Base-by-base conservation (phyloP, 2,888 invertebrate genomes). In the Ennomos erosarius region DNA sequence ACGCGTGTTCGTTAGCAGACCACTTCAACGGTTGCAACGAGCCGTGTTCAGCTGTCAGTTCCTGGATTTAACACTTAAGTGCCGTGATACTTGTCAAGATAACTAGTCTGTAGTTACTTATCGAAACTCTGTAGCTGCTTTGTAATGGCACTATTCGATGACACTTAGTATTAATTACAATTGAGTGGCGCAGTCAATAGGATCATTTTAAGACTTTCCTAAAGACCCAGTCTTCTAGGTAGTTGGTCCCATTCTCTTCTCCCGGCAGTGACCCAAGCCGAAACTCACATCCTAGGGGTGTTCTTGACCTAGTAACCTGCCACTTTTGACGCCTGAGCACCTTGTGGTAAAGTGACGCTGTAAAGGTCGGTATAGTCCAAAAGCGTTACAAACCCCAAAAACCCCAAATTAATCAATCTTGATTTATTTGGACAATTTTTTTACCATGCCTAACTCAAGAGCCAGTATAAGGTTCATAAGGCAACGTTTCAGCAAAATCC, bases 1-100 rank as follows among this genome's bases (percentile, higher is more conserved):
- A 90, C 90, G 90, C 89, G 88, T 87, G 87, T 91, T 92, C 90
- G 90, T 91, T 91, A 91, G 89, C 90, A 83, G 85, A 89, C 89
- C 88, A 89, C 90, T 91, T 82, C 81, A 87, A 76, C 26, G 51
- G 81, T 84, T 75, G 82, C 82, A 76, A 79, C 85, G 84, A 84
- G 81, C 80, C 84, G 80, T 84, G 87, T 82, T 87, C 89, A 87
- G 86, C 84, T 88, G 89, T 87, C 88, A 88, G 84, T 86, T 88
- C 85, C 87, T 85, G 79, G 88, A 86, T 89, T 89, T 88, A 88
- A 82, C 87, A 90, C 90, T 88, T 87, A 88, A 87, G 87, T 88
- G 89, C 82, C 86, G 82, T 82, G 84, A 53, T 50, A 54, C 59
- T 56, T 63, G 59, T 47, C 16, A 13, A 47, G 50, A 39, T 34